phyloP scores from a whole-genome alignment of 2,797 vertebrate species.

The Neopelma chrysocephalum region DNA sequence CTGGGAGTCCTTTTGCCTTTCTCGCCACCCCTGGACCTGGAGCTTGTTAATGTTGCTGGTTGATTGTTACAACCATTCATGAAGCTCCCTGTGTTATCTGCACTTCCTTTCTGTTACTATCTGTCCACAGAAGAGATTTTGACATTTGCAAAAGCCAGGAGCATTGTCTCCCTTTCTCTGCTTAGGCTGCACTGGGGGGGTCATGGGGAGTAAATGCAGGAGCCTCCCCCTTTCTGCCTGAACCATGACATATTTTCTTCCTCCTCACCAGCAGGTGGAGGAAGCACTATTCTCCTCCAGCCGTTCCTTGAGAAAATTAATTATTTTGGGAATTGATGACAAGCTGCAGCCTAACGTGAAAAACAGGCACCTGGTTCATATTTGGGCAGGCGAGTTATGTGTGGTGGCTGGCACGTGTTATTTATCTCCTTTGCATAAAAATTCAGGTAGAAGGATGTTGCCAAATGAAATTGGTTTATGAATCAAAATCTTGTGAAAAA shows the following conservation, averaged over 20 bases:
- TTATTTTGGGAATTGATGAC: constrained; percentile 47
- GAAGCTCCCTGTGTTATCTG: not conserved
- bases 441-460: not conserved
- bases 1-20: not conserved
- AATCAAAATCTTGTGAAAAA: not conserved
- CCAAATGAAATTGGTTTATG: not conserved
- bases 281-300: constrained; percentile 55
- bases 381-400: not conserved
- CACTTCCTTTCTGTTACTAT: not conserved
- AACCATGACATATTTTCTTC: constrained; percentile 7
- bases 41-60: not conserved
- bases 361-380: not conserved
- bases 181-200: not conserved
- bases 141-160: not conserved
- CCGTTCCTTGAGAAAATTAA: not conserved
- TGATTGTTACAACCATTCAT: not conserved
- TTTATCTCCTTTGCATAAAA: not conserved
- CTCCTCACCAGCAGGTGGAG: constrained; percentile 67
- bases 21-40: not conserved
- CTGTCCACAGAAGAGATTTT: not conserved
- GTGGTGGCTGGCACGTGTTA: not conserved
- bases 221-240: not conserved
- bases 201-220: not conserved
- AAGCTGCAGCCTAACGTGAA: constrained; percentile 20
- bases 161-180: not conserved